Evolutionary conservation across 2,113 vertebrate species (phyloP).

Genomic region (Hypomesus transpacificus): DNA sequence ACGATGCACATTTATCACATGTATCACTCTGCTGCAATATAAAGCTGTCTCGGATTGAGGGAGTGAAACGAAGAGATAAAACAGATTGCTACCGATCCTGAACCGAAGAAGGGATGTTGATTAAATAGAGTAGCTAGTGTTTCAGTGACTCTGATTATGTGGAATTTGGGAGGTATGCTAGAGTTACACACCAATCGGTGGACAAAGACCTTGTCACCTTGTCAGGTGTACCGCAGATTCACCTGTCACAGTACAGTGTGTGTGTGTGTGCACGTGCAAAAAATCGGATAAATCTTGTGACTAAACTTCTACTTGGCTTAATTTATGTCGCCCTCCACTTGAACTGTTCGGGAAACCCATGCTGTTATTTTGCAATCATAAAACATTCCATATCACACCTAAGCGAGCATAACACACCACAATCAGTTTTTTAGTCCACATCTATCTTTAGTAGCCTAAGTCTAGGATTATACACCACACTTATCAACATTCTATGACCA

Average conservation of each 20-base stretch:
- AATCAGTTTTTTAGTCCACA: conserved; percentile 12
- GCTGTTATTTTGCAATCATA: background rate
- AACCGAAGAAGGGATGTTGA: conserved; percentile 31
- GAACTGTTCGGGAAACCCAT: background rate
- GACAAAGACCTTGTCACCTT: conserved; percentile 40
- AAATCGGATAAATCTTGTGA: background rate
- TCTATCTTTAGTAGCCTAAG: background rate
- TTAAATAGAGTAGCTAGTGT: conserved; percentile 48
- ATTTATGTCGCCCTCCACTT: too few relatives aligned
- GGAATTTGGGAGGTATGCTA: conserved; percentile 22
- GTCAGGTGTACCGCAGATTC: conserved; percentile 6
- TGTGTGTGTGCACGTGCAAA: background rate
- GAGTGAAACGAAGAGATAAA: conserved; percentile 41
- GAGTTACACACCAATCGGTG: conserved; percentile 37
- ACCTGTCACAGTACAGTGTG: background rate
- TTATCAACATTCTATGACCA: too few relatives aligned
- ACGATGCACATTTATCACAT: conserved; percentile 59
- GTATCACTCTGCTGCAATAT: conserved; percentile 40
- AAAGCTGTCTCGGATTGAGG: conserved; percentile 47
- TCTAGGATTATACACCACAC: too few relatives aligned
- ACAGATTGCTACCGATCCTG: conserved; percentile 30
- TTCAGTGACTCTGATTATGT: conserved; percentile 39
- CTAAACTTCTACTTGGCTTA: too few relatives aligned
- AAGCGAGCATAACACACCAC: conserved; percentile 33
- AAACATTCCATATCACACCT: background rate